These are phyloP conservation scores for Hecatera dysodea DNA, from an alignment of 2,888 invertebrate genomes.

Conservation along the genomic window DNA sequence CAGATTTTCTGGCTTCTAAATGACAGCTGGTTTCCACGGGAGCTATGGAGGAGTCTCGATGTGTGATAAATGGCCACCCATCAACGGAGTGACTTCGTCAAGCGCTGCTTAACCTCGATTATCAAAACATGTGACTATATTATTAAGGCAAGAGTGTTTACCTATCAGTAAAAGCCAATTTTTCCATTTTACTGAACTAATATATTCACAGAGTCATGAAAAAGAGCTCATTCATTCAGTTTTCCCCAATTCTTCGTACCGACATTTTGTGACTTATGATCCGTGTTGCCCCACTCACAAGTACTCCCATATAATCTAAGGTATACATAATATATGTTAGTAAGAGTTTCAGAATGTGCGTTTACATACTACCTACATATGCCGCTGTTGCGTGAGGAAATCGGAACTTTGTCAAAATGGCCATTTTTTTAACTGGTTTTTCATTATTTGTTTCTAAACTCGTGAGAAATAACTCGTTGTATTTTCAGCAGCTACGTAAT, in stretches of 20 bases:
- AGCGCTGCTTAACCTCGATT: no score
- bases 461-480: no score
- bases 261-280: conserved; percentile 49
- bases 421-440: no score
- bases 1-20: no score
- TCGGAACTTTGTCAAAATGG: conserved; percentile 31
- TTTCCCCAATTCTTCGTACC: conserved; percentile 42
- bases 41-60: no score
- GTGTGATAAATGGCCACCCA: no score
- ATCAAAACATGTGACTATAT: no score
- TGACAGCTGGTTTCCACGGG: no score
- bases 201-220: conserved; percentile 36
- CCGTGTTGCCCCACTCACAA: conserved; percentile 48
- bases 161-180: conserved; percentile 3
- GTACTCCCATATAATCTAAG: conserved; percentile 63
- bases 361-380: conserved; percentile 50
- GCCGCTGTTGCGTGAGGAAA: conserved; percentile 30
- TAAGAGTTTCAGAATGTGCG: conserved; percentile 59
- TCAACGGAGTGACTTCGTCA: no score
- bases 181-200: conserved; percentile 3
- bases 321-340: conserved; percentile 61
- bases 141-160: no score
- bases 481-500: no score
- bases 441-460: no score
- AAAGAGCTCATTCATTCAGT: conserved; percentile 39